phyloP scores from a whole-genome alignment of 2,797 vertebrate species.

The Catharus ustulatus region DNA sequence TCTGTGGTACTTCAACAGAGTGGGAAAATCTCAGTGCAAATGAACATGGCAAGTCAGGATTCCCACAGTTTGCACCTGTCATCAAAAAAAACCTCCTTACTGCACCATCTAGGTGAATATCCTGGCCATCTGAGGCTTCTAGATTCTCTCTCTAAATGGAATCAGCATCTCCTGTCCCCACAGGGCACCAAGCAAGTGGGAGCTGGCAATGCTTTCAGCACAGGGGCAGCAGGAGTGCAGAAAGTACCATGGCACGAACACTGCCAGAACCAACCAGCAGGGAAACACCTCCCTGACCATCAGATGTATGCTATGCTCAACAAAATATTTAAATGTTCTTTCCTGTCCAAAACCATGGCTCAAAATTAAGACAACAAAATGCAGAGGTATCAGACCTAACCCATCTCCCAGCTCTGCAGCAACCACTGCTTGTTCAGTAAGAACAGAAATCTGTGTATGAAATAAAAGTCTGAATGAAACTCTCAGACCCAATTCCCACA shows the following conservation, averaged over 20 bases:
- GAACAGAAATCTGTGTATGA: neutral
- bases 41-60: neutral
- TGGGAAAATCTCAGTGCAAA: neutral
- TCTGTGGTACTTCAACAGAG: neutral
- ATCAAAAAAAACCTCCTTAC: neutral
- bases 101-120: neutral
- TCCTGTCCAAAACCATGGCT: neutral
- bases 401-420: neutral
- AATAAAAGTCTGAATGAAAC: neutral
- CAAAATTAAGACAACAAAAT: neutral
- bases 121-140: neutral
- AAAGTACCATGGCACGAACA: neutral
- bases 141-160: neutral
- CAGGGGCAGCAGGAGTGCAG: neutral
- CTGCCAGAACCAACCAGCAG: neutral
- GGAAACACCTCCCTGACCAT: neutral
- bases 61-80: neutral
- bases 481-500: neutral
- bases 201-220: neutral
- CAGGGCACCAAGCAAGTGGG: neutral
- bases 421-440: neutral
- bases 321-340: neutral
- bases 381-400: neutral
- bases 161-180: neutral
- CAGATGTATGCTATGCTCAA: neutral